Percentiles rank a stretch among this genome's conserved stretches.
These are phyloP conservation scores for Microtus obscurus DNA, from an alignment of 2,797 vertebrate genomes.

Conservation along the genomic window DNA sequence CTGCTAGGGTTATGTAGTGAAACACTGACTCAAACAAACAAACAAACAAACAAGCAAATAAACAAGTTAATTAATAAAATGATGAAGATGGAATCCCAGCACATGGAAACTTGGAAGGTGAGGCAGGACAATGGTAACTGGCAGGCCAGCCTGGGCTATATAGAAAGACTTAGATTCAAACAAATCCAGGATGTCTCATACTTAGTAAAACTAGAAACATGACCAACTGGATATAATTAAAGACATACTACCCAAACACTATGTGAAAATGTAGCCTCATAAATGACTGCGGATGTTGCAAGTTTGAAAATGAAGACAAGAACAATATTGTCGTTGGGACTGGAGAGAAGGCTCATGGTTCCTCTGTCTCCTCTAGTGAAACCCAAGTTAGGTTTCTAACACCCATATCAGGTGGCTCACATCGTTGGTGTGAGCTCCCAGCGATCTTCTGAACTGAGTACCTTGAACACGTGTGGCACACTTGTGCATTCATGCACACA, in stretches of 20 bases:
- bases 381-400: neutral
- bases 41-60: neutral
- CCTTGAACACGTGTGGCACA: neutral
- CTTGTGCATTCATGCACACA: neutral
- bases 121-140: neutral
- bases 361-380: neutral
- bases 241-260: neutral
- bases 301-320: slow-evolving; percentile 12
- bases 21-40: neutral
- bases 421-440: neutral
- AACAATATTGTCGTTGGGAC: neutral
- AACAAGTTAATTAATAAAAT: no score
- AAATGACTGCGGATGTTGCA: slow-evolving; percentile 2
- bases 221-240: neutral
- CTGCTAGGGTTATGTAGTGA: neutral
- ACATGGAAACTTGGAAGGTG: neutral
- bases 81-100: neutral
- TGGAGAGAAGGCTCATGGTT: neutral
- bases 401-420: neutral
- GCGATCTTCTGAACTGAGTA: neutral
- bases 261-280: neutral
- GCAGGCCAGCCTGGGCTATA: neutral
- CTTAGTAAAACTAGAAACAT: slow-evolving; percentile 54
- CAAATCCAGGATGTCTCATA: neutral
- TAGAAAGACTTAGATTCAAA: neutral